Base-by-base conservation (phyloP, 2,888 invertebrate species). In the Galeopsomyia nigrocyanea region DNA sequence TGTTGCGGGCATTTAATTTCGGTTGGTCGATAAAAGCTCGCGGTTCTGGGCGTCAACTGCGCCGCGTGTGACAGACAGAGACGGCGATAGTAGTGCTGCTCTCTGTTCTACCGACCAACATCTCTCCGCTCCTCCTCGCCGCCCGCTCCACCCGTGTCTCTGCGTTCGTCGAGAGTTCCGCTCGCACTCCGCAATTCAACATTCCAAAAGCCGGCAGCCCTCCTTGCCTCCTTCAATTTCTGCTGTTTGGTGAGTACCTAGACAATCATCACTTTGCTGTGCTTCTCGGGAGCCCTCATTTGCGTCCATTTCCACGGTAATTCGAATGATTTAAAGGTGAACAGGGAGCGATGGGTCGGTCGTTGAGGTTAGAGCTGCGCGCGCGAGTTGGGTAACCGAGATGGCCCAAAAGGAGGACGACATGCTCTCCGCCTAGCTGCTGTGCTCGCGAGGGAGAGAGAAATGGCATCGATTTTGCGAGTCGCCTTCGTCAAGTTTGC, bases 201-300 rank as follows among this genome's bases (percentile, higher is more conserved):
- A 91, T 91, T 91, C 91, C 91, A 90, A 90, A 90, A 90, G 89
- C 90, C 90, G 90, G 87, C 89, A 90, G 75, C 65, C 63, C 75
- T 78, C 70, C 71, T 74, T 70, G 75, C 75, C 76, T 76, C 76
- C 68, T 74, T 62, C 65, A 19, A 68, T 58, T 55, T 63, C 90
- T 55, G 58, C 50, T 90, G 90, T 90, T 90, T 90, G 92, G 92
- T 92, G 91, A 92, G 92, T 92, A 47, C 39, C 1, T 10, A 13
- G 7, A 39, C 39, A 39, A 39, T 39, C 31, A 39, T 1, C 10
- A 9, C 9, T 53, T 39, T 31, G 7, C 31, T 13, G 10, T 46
- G 13, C n/a, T 65, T 47, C 16, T 5, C 46, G 6, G 5, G 21
- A 2, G 3, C n/a, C 55, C 31, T 39, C 10, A 13, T 39, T 39